These are phyloP conservation scores for Capreolus pygargus DNA, from an alignment of 2,113 vertebrate species.

Conservation along the genomic window DNA sequence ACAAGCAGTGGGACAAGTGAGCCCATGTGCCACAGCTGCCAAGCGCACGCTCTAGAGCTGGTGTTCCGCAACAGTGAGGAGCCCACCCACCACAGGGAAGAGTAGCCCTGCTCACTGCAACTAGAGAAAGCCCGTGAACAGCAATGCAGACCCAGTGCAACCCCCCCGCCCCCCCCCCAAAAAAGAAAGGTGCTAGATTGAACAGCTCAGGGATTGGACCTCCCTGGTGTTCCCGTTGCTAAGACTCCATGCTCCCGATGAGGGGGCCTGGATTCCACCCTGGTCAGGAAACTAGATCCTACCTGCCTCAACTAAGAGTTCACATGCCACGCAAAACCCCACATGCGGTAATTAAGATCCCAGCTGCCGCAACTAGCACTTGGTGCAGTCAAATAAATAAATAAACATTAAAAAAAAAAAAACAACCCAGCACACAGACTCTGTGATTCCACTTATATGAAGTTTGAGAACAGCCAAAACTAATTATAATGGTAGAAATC, in stretches of 20 bases:
- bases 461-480: neutral
- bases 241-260: neutral
- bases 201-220: neutral
- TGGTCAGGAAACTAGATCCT: neutral
- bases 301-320: neutral
- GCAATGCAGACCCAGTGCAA: neutral
- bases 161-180: rapidly evolving
- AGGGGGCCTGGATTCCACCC: neutral
- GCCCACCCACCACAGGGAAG: neutral
- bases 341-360: neutral
- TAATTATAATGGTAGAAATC: too few species aligned
- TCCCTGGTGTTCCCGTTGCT: neutral
- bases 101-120: neutral
- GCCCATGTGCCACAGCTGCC: neutral
- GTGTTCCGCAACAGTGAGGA: neutral
- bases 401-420: neutral
- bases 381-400: neutral
- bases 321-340: neutral
- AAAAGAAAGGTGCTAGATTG: too few species aligned
- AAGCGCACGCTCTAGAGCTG: neutral
- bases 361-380: neutral
- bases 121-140: neutral
- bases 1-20: neutral
- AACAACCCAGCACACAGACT: too few species aligned
- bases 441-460: neutral